These are phyloP conservation scores for Campaea margaritaria DNA, from an alignment of 2,888 invertebrate genomes.

Conservation along the genomic window DNA sequence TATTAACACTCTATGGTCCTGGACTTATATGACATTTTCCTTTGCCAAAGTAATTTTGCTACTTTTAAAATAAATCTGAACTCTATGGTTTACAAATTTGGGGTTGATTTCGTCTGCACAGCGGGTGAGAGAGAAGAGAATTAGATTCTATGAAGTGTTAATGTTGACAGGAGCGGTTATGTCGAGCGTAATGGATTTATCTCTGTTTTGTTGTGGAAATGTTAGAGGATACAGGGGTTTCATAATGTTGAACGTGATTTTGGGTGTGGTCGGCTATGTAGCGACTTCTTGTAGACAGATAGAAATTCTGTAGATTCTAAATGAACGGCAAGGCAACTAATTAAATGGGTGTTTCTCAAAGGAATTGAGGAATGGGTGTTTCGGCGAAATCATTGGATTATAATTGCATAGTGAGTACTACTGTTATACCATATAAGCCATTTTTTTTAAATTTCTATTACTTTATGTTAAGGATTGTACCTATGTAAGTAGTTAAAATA, in stretches of 20 bases:
- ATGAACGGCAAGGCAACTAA: too few relatives aligned
- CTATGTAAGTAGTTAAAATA: too few relatives aligned
- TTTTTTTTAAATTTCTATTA: too few relatives aligned
- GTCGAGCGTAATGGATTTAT: conserved; percentile 34
- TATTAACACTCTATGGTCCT: conserved; percentile 1
- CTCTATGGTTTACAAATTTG: neutral
- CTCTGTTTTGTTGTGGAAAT: conserved; percentile 28
- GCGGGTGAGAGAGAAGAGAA: too few relatives aligned
- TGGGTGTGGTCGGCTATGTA: conserved; percentile 14
- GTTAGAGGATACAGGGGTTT: conserved; percentile 1
- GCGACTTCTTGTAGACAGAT: neutral
- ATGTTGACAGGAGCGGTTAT: conserved; percentile 27
- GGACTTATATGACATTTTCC: conserved; percentile 3
- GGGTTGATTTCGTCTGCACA: conserved; percentile 15
- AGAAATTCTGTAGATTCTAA: neutral
- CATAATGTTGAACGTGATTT: conserved; percentile 13
- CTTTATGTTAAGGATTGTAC: too few relatives aligned
- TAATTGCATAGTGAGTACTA: too few relatives aligned
- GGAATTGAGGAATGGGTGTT: neutral
- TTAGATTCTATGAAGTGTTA: conserved; percentile 32
- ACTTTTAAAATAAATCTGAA: conserved; percentile 6
- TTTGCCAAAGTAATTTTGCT: neutral
- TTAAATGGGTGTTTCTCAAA: too few relatives aligned
- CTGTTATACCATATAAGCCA: too few relatives aligned
- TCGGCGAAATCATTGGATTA: too few relatives aligned